Percentiles rank a stretch among this genome's conserved stretches.
Conservation (phyloP, 2,888 invertebrate genomes). For the Sinhomidia bicolor region DNA sequence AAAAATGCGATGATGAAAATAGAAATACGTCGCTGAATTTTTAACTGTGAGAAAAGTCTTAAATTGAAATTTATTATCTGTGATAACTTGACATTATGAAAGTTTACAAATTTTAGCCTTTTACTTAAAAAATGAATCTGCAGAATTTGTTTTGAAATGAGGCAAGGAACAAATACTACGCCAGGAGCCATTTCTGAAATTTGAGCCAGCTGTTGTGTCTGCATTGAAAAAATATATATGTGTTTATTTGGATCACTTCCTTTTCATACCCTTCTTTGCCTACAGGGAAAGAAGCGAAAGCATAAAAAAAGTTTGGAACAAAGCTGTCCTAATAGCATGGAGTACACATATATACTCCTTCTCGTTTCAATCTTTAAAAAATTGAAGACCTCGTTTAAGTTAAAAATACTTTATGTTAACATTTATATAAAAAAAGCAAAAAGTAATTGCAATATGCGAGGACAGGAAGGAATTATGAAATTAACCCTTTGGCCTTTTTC, state of each 20-base stretch:
- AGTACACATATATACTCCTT: too few species aligned
- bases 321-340: not conserved
- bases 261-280: slow-evolving; percentile 26
- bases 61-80: too few species aligned
- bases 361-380: too few species aligned
- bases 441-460: not conserved
- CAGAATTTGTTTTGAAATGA: slow-evolving; percentile 19
- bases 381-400: too few species aligned
- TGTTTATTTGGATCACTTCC: slow-evolving; percentile 52
- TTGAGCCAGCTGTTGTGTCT: slow-evolving; percentile 46
- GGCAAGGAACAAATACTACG: not conserved
- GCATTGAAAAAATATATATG: not conserved
- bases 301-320: slow-evolving; percentile 33
- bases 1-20: not conserved
- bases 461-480: not conserved
- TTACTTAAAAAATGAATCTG: not conserved
- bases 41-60: too few species aligned
- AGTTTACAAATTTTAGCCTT: not conserved
- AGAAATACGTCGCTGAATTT: not conserved
- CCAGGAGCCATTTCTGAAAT: slow-evolving; percentile 35
- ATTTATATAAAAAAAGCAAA: too few species aligned
- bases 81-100: not conserved
- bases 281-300: not conserved
- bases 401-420: too few species aligned
- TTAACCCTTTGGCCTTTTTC: slow-evolving; percentile 35